These are phyloP conservation scores for Lottia scabra DNA, from an alignment of 2,888 invertebrate genomes.

Conservation along the genomic window DNA sequence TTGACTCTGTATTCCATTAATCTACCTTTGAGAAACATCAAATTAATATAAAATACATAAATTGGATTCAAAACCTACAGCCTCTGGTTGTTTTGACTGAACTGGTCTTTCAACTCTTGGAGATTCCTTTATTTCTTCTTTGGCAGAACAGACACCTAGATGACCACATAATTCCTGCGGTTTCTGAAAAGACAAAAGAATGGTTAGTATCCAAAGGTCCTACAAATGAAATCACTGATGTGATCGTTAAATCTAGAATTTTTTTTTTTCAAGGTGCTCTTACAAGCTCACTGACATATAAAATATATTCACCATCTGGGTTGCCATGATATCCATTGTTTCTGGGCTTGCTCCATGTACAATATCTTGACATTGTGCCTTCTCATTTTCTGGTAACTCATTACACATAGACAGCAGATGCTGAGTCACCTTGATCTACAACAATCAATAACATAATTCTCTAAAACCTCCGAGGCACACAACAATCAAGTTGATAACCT, in stretches of 20 bases:
- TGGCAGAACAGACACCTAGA: neutral
- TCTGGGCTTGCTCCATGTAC: neutral
- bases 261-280: too few species aligned
- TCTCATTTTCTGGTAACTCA: neutral
- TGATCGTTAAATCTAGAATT: too few species aligned
- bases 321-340: neutral
- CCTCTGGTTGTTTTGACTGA: neutral
- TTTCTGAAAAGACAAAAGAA: neutral
- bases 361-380: constrained; percentile 1
- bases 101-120: neutral
- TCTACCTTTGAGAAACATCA: too few species aligned
- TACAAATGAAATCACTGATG: neutral
- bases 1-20: too few species aligned
- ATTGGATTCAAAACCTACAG: neutral
- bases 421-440: neutral
- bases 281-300: too few species aligned
- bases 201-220: neutral
- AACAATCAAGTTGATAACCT: too few species aligned
- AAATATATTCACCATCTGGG: neutral
- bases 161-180: constrained; percentile 1
- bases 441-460: neutral
- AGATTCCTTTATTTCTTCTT: neutral
- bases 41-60: too few species aligned
- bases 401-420: constrained; percentile 3
- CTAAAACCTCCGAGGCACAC: too few species aligned